Percentiles rank a stretch among this genome's conserved stretches.
Evolutionary conservation across 2,113 vertebrate genomes (phyloP).

Genomic region (Brachirus orientalis): DNA sequence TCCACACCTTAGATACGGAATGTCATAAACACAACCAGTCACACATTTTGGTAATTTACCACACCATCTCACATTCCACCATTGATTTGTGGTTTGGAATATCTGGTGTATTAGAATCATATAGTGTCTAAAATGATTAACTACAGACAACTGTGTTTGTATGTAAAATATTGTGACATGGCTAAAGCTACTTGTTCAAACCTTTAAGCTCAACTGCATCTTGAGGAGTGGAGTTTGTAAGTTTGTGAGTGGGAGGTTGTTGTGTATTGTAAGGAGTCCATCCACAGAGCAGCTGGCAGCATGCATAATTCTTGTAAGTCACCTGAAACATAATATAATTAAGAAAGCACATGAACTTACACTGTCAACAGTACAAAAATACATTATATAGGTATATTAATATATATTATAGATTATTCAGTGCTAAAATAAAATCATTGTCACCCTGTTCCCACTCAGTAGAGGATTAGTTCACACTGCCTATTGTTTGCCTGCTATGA

Average conservation of each 20-base stretch:
- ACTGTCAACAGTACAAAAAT: no score
- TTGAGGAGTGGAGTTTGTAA: background rate
- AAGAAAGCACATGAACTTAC: background rate
- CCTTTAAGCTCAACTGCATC: slow-evolving; percentile 48
- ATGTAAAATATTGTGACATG: background rate
- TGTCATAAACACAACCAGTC: no score
- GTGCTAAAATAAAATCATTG: no score
- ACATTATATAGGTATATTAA: no score
- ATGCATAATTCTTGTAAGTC: slow-evolving; percentile 85
- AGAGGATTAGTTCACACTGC: no score
- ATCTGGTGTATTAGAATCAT: background rate
- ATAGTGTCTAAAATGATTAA: no score
- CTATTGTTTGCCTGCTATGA: no score
- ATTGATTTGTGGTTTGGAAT: background rate
- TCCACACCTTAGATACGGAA: slow-evolving; percentile 74
- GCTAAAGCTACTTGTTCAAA: slow-evolving; percentile 16
- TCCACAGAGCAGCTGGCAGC: slow-evolving; percentile 75
- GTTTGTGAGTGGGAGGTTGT: background rate
- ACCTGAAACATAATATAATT: slow-evolving; percentile 77
- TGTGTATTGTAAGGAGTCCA: slow-evolving; percentile 8
- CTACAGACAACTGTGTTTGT: background rate
- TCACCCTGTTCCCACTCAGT: no score
- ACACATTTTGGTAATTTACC: background rate
- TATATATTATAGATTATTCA: no score
- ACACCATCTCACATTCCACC: background rate